Conservation (phyloP, 1,140 invertebrate genomes). For the Penaeus indicus region DNA sequence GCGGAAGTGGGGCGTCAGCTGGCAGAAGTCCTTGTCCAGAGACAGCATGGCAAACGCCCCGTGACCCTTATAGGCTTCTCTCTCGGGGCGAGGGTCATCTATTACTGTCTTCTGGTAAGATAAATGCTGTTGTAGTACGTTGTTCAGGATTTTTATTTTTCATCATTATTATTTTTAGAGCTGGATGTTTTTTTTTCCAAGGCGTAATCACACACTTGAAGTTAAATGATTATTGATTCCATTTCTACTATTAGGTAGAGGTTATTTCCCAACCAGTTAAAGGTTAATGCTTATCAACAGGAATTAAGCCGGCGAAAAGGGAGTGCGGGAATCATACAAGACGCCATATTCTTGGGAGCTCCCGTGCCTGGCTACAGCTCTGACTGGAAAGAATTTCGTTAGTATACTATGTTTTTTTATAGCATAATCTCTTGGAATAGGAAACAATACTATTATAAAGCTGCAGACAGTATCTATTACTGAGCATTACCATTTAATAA, state of each 20-base stretch:
- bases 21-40: constrained; percentile 77
- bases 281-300: constrained; percentile 64
- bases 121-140: background rate
- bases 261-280: background rate
- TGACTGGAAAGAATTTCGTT: constrained; percentile 74
- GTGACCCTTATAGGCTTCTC: constrained; percentile 82
- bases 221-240: too few relatives aligned
- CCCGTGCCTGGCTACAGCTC: constrained; percentile 75
- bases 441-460: background rate
- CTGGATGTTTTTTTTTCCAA: too few relatives aligned
- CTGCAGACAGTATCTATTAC: background rate
- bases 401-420: constrained; percentile 19
- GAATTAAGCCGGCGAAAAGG: constrained; percentile 74
- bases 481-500: too few relatives aligned
- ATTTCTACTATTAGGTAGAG: too few relatives aligned
- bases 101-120: constrained; percentile 76
- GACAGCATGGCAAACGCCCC: constrained; percentile 80
- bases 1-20: constrained; percentile 78
- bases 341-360: constrained; percentile 80
- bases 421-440: background rate
- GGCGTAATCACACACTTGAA: too few relatives aligned
- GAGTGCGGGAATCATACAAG: constrained; percentile 79
- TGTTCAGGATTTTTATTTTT: too few relatives aligned
- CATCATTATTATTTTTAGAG: background rate
- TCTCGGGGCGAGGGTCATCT: constrained; percentile 81